Percentiles rank a stretch among this genome's conserved stretches.
Conservation (phyloP, 2,113 vertebrate species). For the Channa maculata region DNA sequence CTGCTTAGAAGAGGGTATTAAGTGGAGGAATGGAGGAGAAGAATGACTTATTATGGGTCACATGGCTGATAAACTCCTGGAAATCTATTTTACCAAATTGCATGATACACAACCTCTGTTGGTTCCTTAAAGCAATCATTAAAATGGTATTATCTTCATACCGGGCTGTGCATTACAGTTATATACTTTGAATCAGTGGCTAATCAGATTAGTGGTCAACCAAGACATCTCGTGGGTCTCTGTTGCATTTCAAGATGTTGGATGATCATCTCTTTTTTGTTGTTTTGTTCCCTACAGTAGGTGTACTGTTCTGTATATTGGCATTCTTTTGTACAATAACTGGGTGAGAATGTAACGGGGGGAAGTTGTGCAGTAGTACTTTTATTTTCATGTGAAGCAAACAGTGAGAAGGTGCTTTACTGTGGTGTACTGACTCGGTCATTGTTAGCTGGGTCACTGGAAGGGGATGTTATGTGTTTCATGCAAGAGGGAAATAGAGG, state of each 20-base stretch:
- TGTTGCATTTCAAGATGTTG: conserved; percentile 61
- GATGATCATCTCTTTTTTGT: conserved; percentile 52
- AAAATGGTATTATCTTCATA: conserved; percentile 22
- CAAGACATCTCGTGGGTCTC: conserved; percentile 54
- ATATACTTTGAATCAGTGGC: conserved; percentile 42
- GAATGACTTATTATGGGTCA: conserved; percentile 18
- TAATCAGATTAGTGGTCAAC: conserved; percentile 46
- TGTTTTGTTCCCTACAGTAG: conserved; percentile 60
- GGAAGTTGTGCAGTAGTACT: conserved; percentile 76
- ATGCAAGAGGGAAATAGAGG: conserved; percentile 16
- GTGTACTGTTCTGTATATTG: conserved; percentile 81
- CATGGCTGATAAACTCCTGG: conserved; percentile 18
- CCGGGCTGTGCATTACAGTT: conserved; percentile 59
- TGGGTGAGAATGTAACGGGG: conserved; percentile 78
- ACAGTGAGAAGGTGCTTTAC: conserved; percentile 81
- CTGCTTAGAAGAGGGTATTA: conserved; percentile 17
- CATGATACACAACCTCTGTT: conserved; percentile 30
- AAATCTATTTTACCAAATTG: conserved; percentile 44
- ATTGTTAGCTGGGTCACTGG: conserved; percentile 67
- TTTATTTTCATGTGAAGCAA: conserved; percentile 80
- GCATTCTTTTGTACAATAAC: conserved; percentile 82
- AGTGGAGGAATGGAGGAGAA: not conserved
- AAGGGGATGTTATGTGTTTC: conserved; percentile 52
- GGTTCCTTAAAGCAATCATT: conserved; percentile 28
- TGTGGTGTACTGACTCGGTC: conserved; percentile 79